Conservation (phyloP, 1,140 invertebrate genomes). For the Aplysia californica region DNA sequence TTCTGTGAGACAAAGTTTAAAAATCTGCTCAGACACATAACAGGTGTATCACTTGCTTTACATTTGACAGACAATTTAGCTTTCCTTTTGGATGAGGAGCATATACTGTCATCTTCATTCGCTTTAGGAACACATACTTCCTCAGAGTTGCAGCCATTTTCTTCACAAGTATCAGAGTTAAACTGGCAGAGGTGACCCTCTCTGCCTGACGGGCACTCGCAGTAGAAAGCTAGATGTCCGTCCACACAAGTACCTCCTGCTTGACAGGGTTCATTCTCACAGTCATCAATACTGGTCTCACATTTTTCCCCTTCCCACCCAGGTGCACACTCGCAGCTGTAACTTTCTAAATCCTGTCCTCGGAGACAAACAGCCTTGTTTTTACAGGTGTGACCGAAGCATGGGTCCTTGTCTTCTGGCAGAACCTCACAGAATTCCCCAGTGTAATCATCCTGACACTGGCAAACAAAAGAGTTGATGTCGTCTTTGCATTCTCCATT, state of each 20-base stretch:
- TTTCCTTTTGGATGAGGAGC: not conserved
- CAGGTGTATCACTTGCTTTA: not conserved
- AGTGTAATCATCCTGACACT: conserved; percentile 39
- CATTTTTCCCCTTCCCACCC: conserved; percentile 63
- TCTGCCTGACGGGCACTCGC: not conserved
- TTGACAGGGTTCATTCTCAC: conserved; percentile 19
- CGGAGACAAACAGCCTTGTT: conserved; percentile 34
- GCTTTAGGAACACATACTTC: conserved; percentile 1
- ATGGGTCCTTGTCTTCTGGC: conserved; percentile 12
- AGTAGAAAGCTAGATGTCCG: not conserved
- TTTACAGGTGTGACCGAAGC: conserved; percentile 33
- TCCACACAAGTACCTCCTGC: not conserved
- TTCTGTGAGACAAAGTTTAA: not conserved
- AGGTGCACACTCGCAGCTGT: conserved; percentile 43
- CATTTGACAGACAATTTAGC: not conserved
- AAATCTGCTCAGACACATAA: not conserved
- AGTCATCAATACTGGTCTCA: conserved; percentile 54
- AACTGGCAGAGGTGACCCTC: not conserved
- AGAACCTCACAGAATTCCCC: conserved; percentile 44
- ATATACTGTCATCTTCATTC: not conserved
- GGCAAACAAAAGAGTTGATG: conserved; percentile 36
- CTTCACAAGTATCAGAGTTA: not conserved
- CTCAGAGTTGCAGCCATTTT: not conserved
- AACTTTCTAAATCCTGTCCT: conserved; percentile 24
- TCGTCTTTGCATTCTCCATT: conserved; percentile 45